These are phyloP conservation scores for Hirtodrosophila confusa DNA, from an alignment of 2,888 invertebrate genomes.

Conservation along the genomic window DNA sequence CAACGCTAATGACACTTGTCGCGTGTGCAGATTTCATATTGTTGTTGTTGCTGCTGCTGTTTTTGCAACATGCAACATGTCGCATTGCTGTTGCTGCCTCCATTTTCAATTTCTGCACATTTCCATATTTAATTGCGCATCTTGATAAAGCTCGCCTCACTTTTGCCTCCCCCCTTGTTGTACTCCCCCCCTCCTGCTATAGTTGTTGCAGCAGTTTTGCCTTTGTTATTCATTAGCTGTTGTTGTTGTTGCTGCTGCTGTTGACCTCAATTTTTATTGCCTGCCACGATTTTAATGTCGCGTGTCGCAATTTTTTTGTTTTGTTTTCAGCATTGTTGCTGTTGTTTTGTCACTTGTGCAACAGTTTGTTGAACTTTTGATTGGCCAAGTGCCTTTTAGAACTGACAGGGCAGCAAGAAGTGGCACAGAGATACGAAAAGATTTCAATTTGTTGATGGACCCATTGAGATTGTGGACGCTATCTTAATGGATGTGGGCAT, in stretches of 20 bases:
- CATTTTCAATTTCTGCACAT: conserved; percentile 61
- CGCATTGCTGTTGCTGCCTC: conserved; percentile 24
- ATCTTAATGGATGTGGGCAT: background rate
- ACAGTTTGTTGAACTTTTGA: conserved; percentile 74
- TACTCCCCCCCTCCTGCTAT: conserved; percentile 14
- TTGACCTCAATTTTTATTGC: conserved; percentile 78
- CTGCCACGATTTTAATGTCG: conserved; percentile 77
- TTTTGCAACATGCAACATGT: conserved; percentile 28
- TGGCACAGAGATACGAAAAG: conserved; percentile 27
- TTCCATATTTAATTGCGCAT: conserved; percentile 80
- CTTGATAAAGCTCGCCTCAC: conserved; percentile 66
- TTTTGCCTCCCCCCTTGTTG: conserved; percentile 12
- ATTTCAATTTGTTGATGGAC: conserved; percentile 4
- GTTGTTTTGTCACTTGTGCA: conserved; percentile 56
- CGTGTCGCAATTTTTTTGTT: conserved; percentile 60
- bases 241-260: conserved; percentile 53
- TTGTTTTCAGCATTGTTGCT: conserved; percentile 17
- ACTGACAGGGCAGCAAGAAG: conserved; percentile 31
- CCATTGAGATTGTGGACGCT: background rate
- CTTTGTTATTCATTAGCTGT: conserved; percentile 71
- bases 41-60: conserved; percentile 26
- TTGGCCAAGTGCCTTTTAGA: conserved; percentile 50
- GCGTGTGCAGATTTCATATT: conserved; percentile 70
- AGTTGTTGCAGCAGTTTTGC: conserved; percentile 18
- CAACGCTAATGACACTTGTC: conserved; percentile 73